A percentile compares a stretch with the other conserved stretches of the same genome.
Evolutionary conservation across 2,113 vertebrate species (phyloP).

Genomic region (Mobula hypostoma): DNA sequence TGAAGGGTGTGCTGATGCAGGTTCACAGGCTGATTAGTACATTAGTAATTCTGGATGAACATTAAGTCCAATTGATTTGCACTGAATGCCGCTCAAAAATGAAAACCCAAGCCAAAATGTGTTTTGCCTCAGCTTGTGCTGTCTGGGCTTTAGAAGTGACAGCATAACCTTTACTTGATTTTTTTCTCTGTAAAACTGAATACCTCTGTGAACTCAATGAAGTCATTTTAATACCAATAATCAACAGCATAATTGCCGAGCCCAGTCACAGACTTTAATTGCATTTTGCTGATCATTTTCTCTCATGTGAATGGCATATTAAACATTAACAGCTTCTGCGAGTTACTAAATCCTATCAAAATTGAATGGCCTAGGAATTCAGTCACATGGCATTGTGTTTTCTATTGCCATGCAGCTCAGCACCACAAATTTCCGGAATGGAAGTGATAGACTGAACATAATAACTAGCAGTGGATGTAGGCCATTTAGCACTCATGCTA

Average conservation of each 20-base stretch:
- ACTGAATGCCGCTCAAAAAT: conserved; percentile 29
- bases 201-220: background rate
- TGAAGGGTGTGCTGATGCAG: conserved; percentile 48
- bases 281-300: conserved; percentile 30
- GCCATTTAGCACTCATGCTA: no score
- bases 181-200: background rate
- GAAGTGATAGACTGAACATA: no score
- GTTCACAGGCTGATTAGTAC: conserved; percentile 44
- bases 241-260: background rate
- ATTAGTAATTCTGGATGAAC: conserved; percentile 40
- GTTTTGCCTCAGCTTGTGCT: background rate
- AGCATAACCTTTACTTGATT: background rate
- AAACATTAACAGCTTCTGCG: background rate
- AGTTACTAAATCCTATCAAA: background rate
- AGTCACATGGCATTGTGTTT: no score
- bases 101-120: conserved; percentile 23
- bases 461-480: no score
- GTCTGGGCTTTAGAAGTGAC: conserved; percentile 9
- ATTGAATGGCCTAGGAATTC: background rate
- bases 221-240: conserved; percentile 16
- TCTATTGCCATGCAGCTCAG: no score
- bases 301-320: conserved; percentile 29
- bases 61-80: conserved; percentile 39
- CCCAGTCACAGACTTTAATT: conserved; percentile 16
- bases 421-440: no score